These are phyloP conservation scores for Beris morrisii DNA, from an alignment of 2,888 invertebrate genomes.

Conservation along the genomic window DNA sequence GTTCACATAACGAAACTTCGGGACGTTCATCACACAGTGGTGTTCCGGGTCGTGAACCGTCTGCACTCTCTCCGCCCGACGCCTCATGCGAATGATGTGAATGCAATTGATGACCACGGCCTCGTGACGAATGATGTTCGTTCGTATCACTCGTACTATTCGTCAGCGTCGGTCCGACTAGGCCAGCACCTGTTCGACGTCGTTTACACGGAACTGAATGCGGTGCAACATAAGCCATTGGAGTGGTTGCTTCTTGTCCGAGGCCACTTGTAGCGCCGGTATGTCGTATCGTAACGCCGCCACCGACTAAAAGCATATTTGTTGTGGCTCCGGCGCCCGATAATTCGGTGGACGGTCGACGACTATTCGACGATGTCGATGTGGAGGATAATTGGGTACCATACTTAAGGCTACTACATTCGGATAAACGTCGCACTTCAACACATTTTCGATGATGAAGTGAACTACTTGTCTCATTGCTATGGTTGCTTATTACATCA, in stretches of 20 bases:
- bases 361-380: conserved; percentile 45
- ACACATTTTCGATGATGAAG: conserved; percentile 49
- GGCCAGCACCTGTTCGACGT: conserved; percentile 57
- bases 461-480: conserved; percentile 40
- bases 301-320: neutral
- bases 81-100: conserved; percentile 59
- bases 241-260: neutral
- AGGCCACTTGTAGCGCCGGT: conserved; percentile 14
- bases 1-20: conserved; percentile 73
- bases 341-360: conserved; percentile 60
- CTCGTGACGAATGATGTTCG: conserved; percentile 56
- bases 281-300: conserved; percentile 5
- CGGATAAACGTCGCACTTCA: conserved; percentile 61
- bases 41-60: conserved; percentile 81
- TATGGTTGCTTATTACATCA: conserved; percentile 53
- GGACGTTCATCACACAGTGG: conserved; percentile 81
- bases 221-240: conserved; percentile 19
- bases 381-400: conserved; percentile 39
- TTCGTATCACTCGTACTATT: conserved; percentile 51
- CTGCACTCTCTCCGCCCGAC: conserved; percentile 64
- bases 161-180: conserved; percentile 44
- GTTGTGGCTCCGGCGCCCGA: conserved; percentile 42
- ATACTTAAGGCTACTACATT: conserved; percentile 49
- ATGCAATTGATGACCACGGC: conserved; percentile 60
- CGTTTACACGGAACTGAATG: conserved; percentile 58